A percentile compares a stretch with the other conserved stretches of the same genome.
phyloP scores from a whole-genome alignment of 2,797 vertebrate genomes.

The Chaunax sp. region DNA sequence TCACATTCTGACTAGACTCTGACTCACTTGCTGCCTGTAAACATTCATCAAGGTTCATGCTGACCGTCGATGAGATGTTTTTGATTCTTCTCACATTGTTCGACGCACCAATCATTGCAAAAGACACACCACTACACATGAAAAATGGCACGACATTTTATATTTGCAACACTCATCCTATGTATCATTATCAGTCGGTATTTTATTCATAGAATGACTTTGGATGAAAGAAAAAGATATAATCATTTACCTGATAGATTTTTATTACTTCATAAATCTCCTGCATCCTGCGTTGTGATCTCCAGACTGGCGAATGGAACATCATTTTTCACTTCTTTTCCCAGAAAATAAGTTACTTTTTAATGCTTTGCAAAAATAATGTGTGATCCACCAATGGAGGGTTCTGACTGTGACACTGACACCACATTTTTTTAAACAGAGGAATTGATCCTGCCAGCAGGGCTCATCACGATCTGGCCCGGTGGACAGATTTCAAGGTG shows the following conservation, averaged over 20 bases:
- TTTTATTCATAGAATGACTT: background rate
- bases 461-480: slow-evolving; percentile 42
- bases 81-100: background rate
- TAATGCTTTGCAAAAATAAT: slow-evolving; percentile 5
- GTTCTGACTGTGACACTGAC: slow-evolving; percentile 1
- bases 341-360: background rate
- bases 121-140: no score
- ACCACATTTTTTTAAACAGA: slow-evolving; percentile 15
- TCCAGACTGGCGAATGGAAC: no score
- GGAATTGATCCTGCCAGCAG: slow-evolving; percentile 36
- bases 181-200: no score
- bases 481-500: slow-evolving; percentile 64
- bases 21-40: background rate
- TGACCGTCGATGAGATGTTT: slow-evolving; percentile 1
- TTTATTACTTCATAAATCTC: slow-evolving; percentile 1
- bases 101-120: no score
- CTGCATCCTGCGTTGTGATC: background rate
- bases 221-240: background rate
- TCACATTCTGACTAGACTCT: slow-evolving; percentile 1
- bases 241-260: background rate
- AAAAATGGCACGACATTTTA: no score
- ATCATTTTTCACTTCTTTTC: background rate
- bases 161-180: no score
- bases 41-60: background rate
- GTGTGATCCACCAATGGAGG: background rate